A percentile compares a stretch with the other conserved stretches of the same genome.
Conservation (phyloP, 2,113 vertebrate species). For the Pluvialis apricaria region DNA sequence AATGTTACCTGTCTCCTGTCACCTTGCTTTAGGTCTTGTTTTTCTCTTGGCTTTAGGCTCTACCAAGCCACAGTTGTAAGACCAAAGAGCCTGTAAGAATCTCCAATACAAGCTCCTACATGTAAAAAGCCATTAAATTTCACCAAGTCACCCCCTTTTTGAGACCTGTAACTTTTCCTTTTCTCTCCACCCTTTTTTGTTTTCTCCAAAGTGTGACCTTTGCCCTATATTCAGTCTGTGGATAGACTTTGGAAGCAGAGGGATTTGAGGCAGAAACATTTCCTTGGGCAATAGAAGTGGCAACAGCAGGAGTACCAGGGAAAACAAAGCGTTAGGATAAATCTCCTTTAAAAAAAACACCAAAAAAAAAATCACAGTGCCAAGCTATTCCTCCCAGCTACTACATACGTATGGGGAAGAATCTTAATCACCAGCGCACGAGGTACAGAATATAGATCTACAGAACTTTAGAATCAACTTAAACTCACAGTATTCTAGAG, state of each 20-base stretch:
- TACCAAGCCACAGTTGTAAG: not conserved
- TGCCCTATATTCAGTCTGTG: not conserved
- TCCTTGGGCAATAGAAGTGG: slow-evolving; percentile 53
- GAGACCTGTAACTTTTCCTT: not conserved
- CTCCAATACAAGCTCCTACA: not conserved
- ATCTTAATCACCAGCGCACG: not conserved
- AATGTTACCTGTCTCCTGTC: not conserved
- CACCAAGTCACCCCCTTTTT: not conserved
- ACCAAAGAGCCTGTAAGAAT: not conserved
- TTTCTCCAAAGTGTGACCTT: slow-evolving; percentile 17
- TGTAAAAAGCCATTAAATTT: not conserved
- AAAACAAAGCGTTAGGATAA: slow-evolving; percentile 40
- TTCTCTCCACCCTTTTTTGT: not conserved
- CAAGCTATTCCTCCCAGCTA: slow-evolving; percentile 3
- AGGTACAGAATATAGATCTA: not conserved
- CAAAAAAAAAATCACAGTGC: not conserved
- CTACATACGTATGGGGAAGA: not conserved
- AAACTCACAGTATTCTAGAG: not conserved
- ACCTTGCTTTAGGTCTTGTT: not conserved
- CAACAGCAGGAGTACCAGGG: slow-evolving; percentile 40
- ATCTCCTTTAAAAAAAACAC: not conserved
- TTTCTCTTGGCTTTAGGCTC: not conserved
- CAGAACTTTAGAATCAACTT: not conserved
- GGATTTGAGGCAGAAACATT: slow-evolving; percentile 47
- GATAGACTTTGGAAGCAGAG: not conserved